phyloP scores from a whole-genome alignment of 2,113 vertebrate species.

The Forbesichthys papilliferus region DNA sequence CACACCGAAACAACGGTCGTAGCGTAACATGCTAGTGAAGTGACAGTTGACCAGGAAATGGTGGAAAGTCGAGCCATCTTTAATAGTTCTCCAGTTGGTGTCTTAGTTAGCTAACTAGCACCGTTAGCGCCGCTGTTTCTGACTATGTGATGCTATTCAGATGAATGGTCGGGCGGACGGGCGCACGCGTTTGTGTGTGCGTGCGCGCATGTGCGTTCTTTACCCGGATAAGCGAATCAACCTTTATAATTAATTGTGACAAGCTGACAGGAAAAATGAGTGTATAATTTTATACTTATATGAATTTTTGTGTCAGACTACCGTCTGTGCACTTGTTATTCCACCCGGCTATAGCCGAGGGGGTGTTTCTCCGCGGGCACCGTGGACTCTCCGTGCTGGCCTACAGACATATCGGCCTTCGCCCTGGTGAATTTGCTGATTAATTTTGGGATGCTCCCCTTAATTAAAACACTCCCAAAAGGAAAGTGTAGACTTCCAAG shows the following conservation, averaged over 20 bases:
- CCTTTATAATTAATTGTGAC: slow-evolving; percentile 99
- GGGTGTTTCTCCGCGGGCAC: slow-evolving; percentile 85
- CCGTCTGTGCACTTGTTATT: slow-evolving; percentile 92
- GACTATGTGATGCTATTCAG: slow-evolving; percentile 88
- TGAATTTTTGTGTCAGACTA: slow-evolving; percentile 98
- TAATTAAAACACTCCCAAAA: slow-evolving; percentile 98
- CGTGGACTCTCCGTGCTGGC: slow-evolving; percentile 84
- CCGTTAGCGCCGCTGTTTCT: slow-evolving; percentile 72
- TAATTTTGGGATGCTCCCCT: slow-evolving; percentile 96
- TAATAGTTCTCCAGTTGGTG: not conserved
- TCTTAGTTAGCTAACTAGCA: slow-evolving; percentile 20
- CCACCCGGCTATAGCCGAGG: slow-evolving; percentile 89
- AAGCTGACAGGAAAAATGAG: slow-evolving; percentile 99
- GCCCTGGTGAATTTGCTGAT: slow-evolving; percentile 98
- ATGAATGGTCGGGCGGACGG: slow-evolving; percentile 70
- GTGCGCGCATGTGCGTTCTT: slow-evolving; percentile 57
- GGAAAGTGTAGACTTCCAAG: slow-evolving; percentile 88
- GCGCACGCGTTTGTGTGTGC: not conserved
- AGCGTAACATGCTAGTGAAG: not conserved
- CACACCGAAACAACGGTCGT: not conserved
- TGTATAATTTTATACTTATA: slow-evolving; percentile 93
- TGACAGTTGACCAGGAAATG: not conserved
- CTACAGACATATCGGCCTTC: slow-evolving; percentile 98
- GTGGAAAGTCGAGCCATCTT: not conserved
- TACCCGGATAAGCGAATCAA: slow-evolving; percentile 93